A percentile compares a stretch with the other conserved stretches of the same genome.
Evolutionary conservation across 2,888 invertebrate species (phyloP).

Genomic region (Ellobium chinense): DNA sequence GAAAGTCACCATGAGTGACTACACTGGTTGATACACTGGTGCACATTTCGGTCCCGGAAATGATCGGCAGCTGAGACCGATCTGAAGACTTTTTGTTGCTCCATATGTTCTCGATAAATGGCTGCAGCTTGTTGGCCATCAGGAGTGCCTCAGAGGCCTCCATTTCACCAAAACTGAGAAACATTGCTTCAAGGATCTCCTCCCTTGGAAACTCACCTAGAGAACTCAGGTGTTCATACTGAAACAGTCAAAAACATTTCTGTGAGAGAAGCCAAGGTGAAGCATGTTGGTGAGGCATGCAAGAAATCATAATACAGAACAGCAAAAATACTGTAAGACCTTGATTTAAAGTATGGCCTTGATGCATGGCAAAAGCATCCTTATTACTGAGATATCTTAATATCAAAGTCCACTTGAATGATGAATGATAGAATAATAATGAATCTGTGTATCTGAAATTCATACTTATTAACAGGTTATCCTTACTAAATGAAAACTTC

Average conservation of each 20-base stretch:
- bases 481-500: too few species aligned
- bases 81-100: constrained; percentile 28
- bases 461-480: too few species aligned
- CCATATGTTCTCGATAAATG: constrained; percentile 61
- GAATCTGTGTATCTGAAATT: too few species aligned
- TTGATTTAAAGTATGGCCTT: too few species aligned
- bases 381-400: too few species aligned
- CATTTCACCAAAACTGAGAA: constrained; percentile 58
- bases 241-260: constrained; percentile 5
- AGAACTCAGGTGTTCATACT: constrained; percentile 61
- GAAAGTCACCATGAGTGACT: constrained; percentile 60
- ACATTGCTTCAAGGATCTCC: constrained; percentile 63
- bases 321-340: too few species aligned
- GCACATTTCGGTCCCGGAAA: constrained; percentile 46
- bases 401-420: too few species aligned
- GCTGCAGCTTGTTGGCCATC: constrained; percentile 49
- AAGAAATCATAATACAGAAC: too few species aligned
- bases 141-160: constrained; percentile 54
- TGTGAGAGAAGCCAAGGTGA: too few species aligned
- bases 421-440: too few species aligned
- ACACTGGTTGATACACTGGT: constrained; percentile 66
- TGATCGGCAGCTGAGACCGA: constrained; percentile 14
- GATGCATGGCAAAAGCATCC: too few species aligned
- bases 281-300: too few species aligned
- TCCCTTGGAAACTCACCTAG: constrained; percentile 61